phyloP scores from a whole-genome alignment of 2,888 invertebrate genomes.

The Caenorhabditis japonica region DNA sequence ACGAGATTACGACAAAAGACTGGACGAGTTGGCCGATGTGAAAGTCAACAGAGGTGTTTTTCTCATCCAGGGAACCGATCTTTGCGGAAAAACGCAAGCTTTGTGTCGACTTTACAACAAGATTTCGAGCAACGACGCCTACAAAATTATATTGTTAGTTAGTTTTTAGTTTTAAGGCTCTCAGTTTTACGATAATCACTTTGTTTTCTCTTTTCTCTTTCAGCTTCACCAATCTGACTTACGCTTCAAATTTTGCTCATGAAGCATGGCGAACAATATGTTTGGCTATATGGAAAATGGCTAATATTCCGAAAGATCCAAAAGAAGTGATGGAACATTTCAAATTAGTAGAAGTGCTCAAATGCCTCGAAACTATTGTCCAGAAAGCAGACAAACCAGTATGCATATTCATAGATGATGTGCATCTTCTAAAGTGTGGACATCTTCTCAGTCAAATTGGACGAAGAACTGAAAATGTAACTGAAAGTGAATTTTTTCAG shows the following conservation, averaged over 20 bases:
- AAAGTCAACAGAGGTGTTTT: slow-evolving; percentile 45
- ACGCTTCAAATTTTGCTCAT: slow-evolving; percentile 72
- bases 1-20: slow-evolving; percentile 35
- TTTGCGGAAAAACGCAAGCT: slow-evolving; percentile 57
- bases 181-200: background rate
- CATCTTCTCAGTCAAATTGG: slow-evolving; percentile 62
- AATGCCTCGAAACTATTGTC: slow-evolving; percentile 27
- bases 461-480: slow-evolving; percentile 31
- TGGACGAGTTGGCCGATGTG: slow-evolving; percentile 38
- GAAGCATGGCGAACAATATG: slow-evolving; percentile 68
- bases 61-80: slow-evolving; percentile 54
- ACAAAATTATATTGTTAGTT: slow-evolving; percentile 56
- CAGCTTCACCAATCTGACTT: slow-evolving; percentile 67
- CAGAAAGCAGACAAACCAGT: slow-evolving; percentile 63
- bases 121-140: slow-evolving; percentile 45
- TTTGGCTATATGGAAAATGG: slow-evolving; percentile 39
- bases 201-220: too few relatives aligned
- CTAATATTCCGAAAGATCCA: slow-evolving; percentile 45
- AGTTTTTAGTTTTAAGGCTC: background rate
- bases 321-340: slow-evolving; percentile 45
- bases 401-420: slow-evolving; percentile 75
- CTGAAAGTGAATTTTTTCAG: background rate
- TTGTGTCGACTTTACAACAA: slow-evolving; percentile 55
- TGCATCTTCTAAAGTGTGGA: slow-evolving; percentile 71
- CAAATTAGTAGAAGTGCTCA: slow-evolving; percentile 34